Evolutionary conservation across 1,140 invertebrate genomes (phyloP).

Genomic region (Phthorimaea operculella): DNA sequence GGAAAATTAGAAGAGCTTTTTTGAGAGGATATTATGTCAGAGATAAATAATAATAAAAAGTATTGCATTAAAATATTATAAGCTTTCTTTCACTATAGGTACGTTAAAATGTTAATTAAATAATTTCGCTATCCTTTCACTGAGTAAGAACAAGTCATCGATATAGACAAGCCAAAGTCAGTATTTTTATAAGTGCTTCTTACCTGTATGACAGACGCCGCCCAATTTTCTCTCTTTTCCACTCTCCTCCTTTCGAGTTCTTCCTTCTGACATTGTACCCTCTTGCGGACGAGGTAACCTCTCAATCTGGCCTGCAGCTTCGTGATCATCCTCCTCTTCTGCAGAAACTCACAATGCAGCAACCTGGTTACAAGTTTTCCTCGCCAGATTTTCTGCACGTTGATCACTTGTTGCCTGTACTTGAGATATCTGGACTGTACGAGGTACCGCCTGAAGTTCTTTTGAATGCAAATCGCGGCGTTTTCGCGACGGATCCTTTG

Average conservation of each 20-base stretch:
- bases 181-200: conserved; percentile 5
- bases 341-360: conserved; percentile 38
- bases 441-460: conserved; percentile 70
- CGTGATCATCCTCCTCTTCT: conserved; percentile 39
- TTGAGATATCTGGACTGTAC: conserved; percentile 38
- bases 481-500: conserved; percentile 37
- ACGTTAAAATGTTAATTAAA: too few species aligned
- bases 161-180: too few species aligned
- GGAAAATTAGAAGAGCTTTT: not conserved
- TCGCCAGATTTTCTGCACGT: conserved; percentile 64
- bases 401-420: conserved; percentile 36
- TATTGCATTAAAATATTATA: too few species aligned
- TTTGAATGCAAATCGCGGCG: conserved; percentile 72
- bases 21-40: too few species aligned
- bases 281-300: conserved; percentile 64
- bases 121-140: too few species aligned
- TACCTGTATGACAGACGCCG: conserved; percentile 74
- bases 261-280: conserved; percentile 42
- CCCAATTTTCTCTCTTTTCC: conserved; percentile 54
- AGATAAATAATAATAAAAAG: too few species aligned
- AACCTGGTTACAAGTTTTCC: conserved; percentile 40
- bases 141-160: too few species aligned
- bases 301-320: conserved; percentile 59
- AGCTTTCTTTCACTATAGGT: not conserved
- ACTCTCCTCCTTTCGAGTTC: conserved; percentile 59